Base-by-base conservation (phyloP, 2,113 vertebrate genomes). In the Octodon degus region DNA sequence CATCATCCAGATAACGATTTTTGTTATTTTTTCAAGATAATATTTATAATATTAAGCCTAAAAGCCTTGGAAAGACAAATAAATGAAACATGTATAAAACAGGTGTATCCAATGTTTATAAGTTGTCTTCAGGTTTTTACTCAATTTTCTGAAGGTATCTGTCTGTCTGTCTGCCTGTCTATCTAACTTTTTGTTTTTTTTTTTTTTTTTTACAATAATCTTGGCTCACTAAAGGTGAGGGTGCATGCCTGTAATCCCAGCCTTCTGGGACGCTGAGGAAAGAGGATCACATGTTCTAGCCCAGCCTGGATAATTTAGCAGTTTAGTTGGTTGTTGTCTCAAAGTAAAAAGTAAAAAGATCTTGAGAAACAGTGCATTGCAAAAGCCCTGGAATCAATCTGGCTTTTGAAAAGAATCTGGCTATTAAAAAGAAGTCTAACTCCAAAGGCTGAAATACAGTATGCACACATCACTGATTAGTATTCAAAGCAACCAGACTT, bases 401-500 rank as follows among this genome's bases (percentile, higher is more conserved):
- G 6, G 37, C 37, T 5, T 40, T 37, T 24, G 9, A 7, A 30
- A 32, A 47, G 50, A 53, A 80, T 4, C 32, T 86, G 3, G 34
- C 82, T 88, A 32, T 76, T 24, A 89, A 89, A 76, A 62, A 34
- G 67, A 74, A 95, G 55, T 47, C 74, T 94, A 67, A 89, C 25
- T 89, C 0, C 88, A 37, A 50, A 79, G 47, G 10, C 34, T 55
- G 58, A n/a, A 34, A 70, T 72, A 24, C 43, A 7, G 74, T 6
- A 3, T 27, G 1, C 63, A 37, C 53, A 20, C 63, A 6, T 68
- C 25, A 82, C 68, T 40, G 40, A 13, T 68, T 53, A 90, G 77
- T 94, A 82, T 50, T 70, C 17, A 60, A 32, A 91, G 25, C 65
- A 50, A 76, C 10, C 43, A 79, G 30, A 12, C 34, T 89, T 94